Base-by-base conservation (phyloP, 2,888 invertebrate genomes). In the Drosophila anomelani region DNA sequence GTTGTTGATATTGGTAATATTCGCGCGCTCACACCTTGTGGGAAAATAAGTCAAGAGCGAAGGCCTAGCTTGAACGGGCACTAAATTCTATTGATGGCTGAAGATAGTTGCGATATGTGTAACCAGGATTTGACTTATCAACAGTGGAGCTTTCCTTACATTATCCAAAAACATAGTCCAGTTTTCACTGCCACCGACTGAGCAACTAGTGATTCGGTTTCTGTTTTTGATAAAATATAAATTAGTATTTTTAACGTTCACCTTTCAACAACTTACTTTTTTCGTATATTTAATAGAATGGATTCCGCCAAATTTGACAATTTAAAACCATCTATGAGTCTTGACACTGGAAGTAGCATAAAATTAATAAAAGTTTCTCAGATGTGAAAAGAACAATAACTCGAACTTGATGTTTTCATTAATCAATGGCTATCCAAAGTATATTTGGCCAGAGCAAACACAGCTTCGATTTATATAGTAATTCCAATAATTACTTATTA, bases 351-450 rank as follows among this genome's bases (percentile, higher is more conserved):
- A 17, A 41, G 7, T 6, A 32, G 32, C 8, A 2, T 4, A 32
- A 10, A 13, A 10, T n/a, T 41, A 23, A 32, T 12, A 2, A 23
- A n/a, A 32, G 15, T 8, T 9, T 20, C 32, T 57, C 32, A 23
- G 4, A 57, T 57, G 57, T 57, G 58, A 57, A n/a, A 10, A 41
- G 10, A 29, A 61, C 60, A 61, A 61, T 61, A 61, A 57, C 32
- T 17, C 32, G 7, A 23, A 23, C 9, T 60, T 20, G 32, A 60
- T 53, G 38, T 23, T 41, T 34, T 29, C 32, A 39, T 13, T n/a
- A 41, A 26, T 57, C 60, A 61, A 61, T 61, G 60, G 60, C 60
- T 39, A 20, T 32, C 23, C 39, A 3, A 55, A 55, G 26, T 23
- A 26, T 26, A 39, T 26, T 23, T 38, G 7, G n/a, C 54, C 54